These are phyloP conservation scores for Chelidonichthys spinosus DNA, from an alignment of 2,797 vertebrate genomes.

Conservation along the genomic window DNA sequence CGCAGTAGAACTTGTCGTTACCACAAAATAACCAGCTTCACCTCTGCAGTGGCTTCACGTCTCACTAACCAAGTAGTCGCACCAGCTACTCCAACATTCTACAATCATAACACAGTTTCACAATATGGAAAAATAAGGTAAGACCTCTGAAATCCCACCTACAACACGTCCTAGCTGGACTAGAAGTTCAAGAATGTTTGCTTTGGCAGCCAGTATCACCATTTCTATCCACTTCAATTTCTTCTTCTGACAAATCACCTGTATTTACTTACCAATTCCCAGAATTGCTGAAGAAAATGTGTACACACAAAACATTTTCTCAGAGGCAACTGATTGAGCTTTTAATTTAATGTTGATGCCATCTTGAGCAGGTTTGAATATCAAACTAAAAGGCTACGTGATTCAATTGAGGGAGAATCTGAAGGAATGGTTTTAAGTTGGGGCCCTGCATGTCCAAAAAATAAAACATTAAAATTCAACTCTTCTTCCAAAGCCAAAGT, in stretches of 20 bases:
- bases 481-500: slow-evolving; percentile 30
- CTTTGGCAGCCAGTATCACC: neutral
- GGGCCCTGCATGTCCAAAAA: neutral
- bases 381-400: neutral
- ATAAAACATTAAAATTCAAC: neutral
- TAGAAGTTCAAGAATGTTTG: slow-evolving; percentile 6
- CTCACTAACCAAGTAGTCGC: slow-evolving; percentile 65
- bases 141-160: slow-evolving; percentile 60
- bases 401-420: neutral
- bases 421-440: neutral
- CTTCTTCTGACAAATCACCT: neutral
- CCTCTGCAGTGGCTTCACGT: slow-evolving; percentile 64
- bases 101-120: slow-evolving; percentile 75
- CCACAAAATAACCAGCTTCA: slow-evolving; percentile 50
- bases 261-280: neutral
- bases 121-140: slow-evolving; percentile 82
- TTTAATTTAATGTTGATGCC: neutral
- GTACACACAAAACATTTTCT: neutral
- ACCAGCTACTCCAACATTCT: slow-evolving; percentile 54
- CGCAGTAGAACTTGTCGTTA: slow-evolving; percentile 54
- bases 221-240: slow-evolving; percentile 4
- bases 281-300: slow-evolving; percentile 12
- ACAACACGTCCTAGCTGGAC: slow-evolving; percentile 56
- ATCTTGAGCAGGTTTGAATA: neutral
- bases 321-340: neutral